phyloP scores from a whole-genome alignment of 2,888 invertebrate species.

The Dinocampus coccinellae region DNA sequence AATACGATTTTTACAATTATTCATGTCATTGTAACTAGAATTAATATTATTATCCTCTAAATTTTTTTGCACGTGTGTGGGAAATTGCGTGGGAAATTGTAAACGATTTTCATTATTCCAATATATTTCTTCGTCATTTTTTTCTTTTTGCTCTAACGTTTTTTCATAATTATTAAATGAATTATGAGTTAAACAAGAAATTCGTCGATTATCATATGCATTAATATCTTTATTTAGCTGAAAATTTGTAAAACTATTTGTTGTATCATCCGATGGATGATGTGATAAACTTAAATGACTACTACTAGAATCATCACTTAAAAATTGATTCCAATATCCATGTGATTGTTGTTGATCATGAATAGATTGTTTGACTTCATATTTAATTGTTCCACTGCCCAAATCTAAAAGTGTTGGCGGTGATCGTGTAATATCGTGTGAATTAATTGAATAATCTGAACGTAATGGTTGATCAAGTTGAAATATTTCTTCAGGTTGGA shows the following conservation, averaged over 20 bases:
- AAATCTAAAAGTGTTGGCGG: constrained; percentile 81
- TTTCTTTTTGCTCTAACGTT: not conserved
- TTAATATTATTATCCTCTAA: constrained; percentile 30
- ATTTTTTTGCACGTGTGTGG: constrained; percentile 54
- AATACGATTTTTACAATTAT: constrained; percentile 32
- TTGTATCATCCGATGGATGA: constrained; percentile 68
- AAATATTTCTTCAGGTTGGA: constrained; percentile 84
- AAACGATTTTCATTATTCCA: constrained; percentile 51
- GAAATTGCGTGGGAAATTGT: constrained; percentile 48
- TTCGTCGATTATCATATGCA: constrained; percentile 36
- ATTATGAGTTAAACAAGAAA: not conserved
- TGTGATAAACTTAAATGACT: constrained; percentile 68
- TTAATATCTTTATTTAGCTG: constrained; percentile 54
- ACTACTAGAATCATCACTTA: constrained; percentile 67
- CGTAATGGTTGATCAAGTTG: constrained; percentile 81
- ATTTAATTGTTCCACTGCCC: constrained; percentile 79
- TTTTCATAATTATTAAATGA: constrained; percentile 23
- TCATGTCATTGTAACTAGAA: constrained; percentile 33
- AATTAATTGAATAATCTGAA: constrained; percentile 72
- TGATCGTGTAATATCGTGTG: constrained; percentile 72
- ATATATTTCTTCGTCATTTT: constrained; percentile 21
- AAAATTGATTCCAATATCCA: constrained; percentile 64
- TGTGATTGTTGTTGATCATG: constrained; percentile 42
- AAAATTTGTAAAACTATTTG: constrained; percentile 60
- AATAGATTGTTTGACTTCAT: constrained; percentile 70